Evolutionary conservation across 2,113 vertebrate genomes (phyloP).

Genomic region (Chaenocephalus aceratus): DNA sequence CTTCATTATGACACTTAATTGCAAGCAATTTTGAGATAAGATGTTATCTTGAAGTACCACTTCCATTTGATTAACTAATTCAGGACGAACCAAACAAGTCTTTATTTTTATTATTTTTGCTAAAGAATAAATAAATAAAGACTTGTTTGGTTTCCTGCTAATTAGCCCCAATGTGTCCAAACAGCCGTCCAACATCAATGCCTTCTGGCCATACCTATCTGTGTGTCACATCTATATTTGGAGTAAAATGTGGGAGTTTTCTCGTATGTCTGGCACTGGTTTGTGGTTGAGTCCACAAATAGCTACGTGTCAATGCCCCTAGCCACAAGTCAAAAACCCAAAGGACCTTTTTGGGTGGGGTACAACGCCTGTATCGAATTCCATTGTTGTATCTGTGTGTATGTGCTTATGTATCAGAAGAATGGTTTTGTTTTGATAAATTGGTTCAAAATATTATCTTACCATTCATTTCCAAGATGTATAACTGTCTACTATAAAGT

Average conservation of each 20-base stretch:
- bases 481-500: neutral
- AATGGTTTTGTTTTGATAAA: neutral
- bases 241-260: constrained; percentile 1
- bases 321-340: neutral
- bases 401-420: neutral
- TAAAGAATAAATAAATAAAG: too few species aligned
- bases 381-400: neutral
- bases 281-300: constrained; percentile 62
- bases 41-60: neutral
- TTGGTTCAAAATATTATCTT: neutral
- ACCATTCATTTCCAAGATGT: neutral
- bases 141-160: neutral
- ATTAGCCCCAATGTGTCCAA: neutral
- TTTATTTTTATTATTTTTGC: too few species aligned
- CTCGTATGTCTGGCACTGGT: constrained; percentile 10
- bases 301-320: constrained; percentile 23
- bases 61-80: too few species aligned
- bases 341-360: neutral
- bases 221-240: constrained; percentile 38
- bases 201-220: constrained; percentile 23
- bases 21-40: neutral
- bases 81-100: neutral
- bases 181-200: neutral
- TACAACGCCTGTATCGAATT: constrained; percentile 1
- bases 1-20: constrained; percentile 11